Percentiles rank a stretch among this genome's conserved stretches.
Evolutionary conservation across 92 coral and sea anemone genomes (phyloP).

Genomic region (Bergia sp.): DNA sequence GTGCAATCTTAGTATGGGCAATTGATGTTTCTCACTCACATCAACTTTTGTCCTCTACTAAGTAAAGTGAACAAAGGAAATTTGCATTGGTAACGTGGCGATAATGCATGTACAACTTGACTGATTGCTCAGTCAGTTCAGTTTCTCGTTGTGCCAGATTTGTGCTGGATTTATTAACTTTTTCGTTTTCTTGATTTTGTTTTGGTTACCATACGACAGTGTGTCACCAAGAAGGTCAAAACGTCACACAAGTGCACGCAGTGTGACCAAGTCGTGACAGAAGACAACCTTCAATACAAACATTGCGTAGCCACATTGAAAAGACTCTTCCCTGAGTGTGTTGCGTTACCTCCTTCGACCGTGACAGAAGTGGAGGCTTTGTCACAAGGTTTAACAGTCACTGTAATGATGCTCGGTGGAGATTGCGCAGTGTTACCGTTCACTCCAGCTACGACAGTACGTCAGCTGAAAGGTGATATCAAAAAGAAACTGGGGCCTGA

Average conservation of each 20-base stretch:
- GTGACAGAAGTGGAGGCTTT: conserved; percentile 14
- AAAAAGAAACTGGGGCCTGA: conserved; percentile 49
- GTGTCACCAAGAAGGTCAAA: conserved; percentile 59
- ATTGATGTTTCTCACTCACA: too few species aligned
- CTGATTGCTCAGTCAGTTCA: too few species aligned
- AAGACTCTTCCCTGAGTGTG: conserved; percentile 81
- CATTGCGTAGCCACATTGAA: conserved; percentile 69
- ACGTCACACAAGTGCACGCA: conserved; percentile 66
- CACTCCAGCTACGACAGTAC: conserved; percentile 65
- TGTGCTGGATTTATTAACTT: too few species aligned
- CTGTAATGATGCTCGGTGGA: conserved; percentile 88
- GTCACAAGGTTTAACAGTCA: conserved; percentile 48
- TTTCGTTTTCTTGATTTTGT: too few species aligned
- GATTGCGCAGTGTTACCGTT: conserved; percentile 77
- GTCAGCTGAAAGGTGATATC: conserved; percentile 54
- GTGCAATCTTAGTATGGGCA: too few species aligned
- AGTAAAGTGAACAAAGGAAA: too few species aligned
- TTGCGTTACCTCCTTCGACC: conserved; percentile 48
- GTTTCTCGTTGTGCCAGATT: too few species aligned
- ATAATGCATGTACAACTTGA: too few species aligned
- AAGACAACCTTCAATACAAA: conserved; percentile 63
- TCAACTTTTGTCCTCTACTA: too few species aligned
- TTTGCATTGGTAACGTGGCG: too few species aligned
- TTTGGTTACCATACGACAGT: conserved; percentile 23
- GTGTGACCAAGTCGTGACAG: conserved; percentile 61